Conservation (phyloP, 2,888 invertebrate genomes). For the Amphipoea oculea region DNA sequence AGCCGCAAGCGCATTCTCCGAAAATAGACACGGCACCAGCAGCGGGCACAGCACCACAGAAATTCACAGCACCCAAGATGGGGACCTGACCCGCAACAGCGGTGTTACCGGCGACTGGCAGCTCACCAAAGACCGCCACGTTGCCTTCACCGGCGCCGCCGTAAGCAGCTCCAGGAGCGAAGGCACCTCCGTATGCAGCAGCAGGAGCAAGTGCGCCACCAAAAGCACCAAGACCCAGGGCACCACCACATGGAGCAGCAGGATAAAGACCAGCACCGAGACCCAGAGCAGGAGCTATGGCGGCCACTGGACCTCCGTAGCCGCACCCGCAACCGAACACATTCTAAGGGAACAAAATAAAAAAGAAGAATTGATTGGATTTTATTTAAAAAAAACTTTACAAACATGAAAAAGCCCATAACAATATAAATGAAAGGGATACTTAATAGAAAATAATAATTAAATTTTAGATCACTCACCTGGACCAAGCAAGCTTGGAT, state of each 20-base stretch:
- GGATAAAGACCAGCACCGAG: not conserved
- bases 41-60: not conserved
- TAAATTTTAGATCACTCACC: not conserved
- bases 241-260: not conserved
- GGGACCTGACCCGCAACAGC: conserved; percentile 64
- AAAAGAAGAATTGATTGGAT: too few species aligned
- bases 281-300: not conserved
- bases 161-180: not conserved
- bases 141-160: conserved; percentile 69
- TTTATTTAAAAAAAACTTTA: too few species aligned
- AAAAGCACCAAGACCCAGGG: not conserved
- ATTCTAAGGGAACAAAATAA: conserved; percentile 2
- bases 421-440: not conserved
- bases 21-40: conserved; percentile 9
- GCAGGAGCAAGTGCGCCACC: not conserved
- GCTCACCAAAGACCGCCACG: conserved; percentile 69
- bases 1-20: conserved; percentile 16
- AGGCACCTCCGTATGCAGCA: not conserved
- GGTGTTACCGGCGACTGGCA: conserved; percentile 55
- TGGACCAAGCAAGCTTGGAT: conserved; percentile 51
- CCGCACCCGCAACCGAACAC: conserved; percentile 5
- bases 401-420: not conserved
- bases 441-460: not conserved
- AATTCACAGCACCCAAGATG: not conserved
- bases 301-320: not conserved